These are phyloP conservation scores for Drosophila hydei DNA, from an alignment of 1,140 invertebrate species.

Conservation along the genomic window DNA sequence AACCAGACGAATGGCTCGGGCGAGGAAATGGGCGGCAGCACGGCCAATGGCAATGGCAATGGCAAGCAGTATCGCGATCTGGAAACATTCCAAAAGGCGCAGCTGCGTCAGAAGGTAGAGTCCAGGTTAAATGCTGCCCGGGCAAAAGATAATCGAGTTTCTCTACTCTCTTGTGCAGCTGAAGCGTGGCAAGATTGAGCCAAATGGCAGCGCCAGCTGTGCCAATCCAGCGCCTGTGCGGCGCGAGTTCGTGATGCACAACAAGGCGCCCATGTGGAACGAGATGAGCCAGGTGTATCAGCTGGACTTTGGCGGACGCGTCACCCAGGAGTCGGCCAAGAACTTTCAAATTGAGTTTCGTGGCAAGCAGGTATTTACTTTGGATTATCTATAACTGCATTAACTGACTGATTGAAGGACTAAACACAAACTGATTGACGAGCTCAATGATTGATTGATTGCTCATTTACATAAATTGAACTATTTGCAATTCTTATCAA, in stretches of 20 bases:
- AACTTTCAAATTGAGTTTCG: constrained; percentile 99
- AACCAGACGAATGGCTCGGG: constrained; percentile 86
- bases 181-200: constrained; percentile 87
- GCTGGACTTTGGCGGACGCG: constrained; percentile 99
- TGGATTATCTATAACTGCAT: not conserved
- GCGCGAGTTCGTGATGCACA: constrained; percentile 97
- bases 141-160: no score
- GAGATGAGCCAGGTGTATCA: constrained; percentile 99
- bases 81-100: constrained; percentile 97
- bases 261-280: constrained; percentile 99
- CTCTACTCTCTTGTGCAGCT: constrained; percentile 84
- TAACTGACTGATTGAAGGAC: not conserved
- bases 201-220: constrained; percentile 84
- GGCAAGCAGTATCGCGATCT: constrained; percentile 93
- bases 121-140: no score
- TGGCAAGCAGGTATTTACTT: constrained; percentile 98
- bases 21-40: constrained; percentile 65
- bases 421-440: no score
- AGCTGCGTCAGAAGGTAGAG: constrained; percentile 94
- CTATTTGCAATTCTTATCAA: no score
- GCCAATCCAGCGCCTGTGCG: constrained; percentile 85
- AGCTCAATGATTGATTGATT: no score
- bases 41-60: constrained; percentile 75
- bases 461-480: no score
- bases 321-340: constrained; percentile 99